Base-by-base conservation (phyloP, 2,113 vertebrate genomes). In the Protomyctophum bolini region DNA sequence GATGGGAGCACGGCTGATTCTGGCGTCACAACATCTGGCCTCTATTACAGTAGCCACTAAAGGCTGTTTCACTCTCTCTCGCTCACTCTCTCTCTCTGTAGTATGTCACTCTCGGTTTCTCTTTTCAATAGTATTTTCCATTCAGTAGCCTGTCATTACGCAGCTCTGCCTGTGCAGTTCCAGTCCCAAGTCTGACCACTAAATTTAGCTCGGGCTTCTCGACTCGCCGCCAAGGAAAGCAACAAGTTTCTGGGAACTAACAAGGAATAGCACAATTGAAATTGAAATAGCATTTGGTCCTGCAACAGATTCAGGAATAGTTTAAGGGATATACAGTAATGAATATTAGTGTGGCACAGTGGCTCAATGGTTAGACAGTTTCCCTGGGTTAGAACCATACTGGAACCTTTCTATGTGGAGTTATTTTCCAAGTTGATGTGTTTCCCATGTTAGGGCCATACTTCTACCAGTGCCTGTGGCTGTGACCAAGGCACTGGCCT, bases 81-180 rank as follows among this genome's bases (percentile, higher is more conserved):
- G 21, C 21, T 21, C 21, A 21, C 21, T 14, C 54, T 56, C 54
- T 56, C 63, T 12, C 49, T 33, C 54, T 15, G 45, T 58, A 41
- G 33, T 41, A 41, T 41, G 33, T 41, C 33, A 33, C 33, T 33
- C 33, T 41, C 5, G 33, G 33, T 41, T 57, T 9, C 4, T n/a
- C 58, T 10, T n/a, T 66, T 46, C 59, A 29, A 52, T 64, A 12
- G 59, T 12, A 28, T 41, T 79, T 83, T 87, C 70, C 70, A 62
- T 63, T 28, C 70, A 66, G 55, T 66, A 83, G 74, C 64, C 74
- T 72, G 73, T 86, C 66, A 88, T 91, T 87, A 84, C 2, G 28
- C 61, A 52, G n/a, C 59, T 70, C 56, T 81, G 29, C 10, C 49
- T 66, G 68, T 68, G 75, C 72, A 68, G 33, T 58, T 59, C 68